Base-by-base conservation (phyloP, 1,140 invertebrate species). In the Linepithema humile region DNA sequence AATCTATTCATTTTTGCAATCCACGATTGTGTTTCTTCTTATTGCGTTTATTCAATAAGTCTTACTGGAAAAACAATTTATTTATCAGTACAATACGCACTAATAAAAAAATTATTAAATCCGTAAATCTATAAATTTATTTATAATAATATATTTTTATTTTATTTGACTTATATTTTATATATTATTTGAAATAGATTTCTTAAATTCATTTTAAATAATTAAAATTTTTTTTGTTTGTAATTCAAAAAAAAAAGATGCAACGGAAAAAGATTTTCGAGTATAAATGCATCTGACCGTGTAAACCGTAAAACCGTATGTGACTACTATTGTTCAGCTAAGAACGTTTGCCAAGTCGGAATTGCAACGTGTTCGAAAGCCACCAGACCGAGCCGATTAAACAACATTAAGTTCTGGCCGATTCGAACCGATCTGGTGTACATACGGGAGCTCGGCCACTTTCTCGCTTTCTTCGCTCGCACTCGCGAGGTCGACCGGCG, bases 391-490 rank as follows among this genome's bases (percentile, higher is more conserved):
- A 84, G 17, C 9, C 64, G 65, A 88, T 87, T 82, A 82, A 87
- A 23, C 73, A 73, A 88, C 69, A 80, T 85, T 77, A 86, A 82
- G 67, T 88, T 85, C 59, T 77, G 82, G 3, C 40, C 43, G 48
- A 70, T 20, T 73, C n/a, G n/a, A 35, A 67, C 72, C 32, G 48
- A 65, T 20, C 78, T 26, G 72, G 67, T 67, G 10, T 67, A 78
- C 59, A 32, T 59, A 75, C 40, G 38, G 26, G 45, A 43, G 40
- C 10, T 20, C 74, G 59, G 60, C 29, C 59, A 91, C 91, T 92
- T 92, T 91, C 90, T 91, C 90, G 77, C 89, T 92, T 92, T 92
- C 91, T 91, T 91, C 85, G 75, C 48, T 80, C 75, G 53, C 53
- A 69, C 50, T 73, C 26, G 82, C 88, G 90, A 90, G 89, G 88